These are phyloP conservation scores for Malurus elegans DNA, from an alignment of 2,113 vertebrate species.

Conservation along the genomic window DNA sequence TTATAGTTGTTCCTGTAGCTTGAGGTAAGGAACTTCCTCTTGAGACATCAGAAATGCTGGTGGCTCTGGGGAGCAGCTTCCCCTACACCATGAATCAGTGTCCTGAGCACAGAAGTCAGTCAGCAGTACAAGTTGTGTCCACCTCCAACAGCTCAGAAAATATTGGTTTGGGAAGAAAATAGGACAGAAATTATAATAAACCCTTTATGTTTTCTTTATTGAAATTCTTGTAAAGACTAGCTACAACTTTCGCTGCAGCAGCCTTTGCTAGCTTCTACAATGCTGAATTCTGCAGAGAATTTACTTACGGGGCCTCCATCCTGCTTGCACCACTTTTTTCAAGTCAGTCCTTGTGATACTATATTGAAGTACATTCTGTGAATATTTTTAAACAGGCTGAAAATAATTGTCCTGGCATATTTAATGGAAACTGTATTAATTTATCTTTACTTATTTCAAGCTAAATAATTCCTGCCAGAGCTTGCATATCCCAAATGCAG, in stretches of 20 bases:
- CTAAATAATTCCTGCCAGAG: conserved; percentile 8
- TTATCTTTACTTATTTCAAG: conserved; percentile 19
- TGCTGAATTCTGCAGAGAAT: not conserved
- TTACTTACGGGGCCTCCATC: accelerated
- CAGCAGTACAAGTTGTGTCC: accelerated
- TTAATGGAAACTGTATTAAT: conserved; percentile 49
- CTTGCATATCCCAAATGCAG: not conserved
- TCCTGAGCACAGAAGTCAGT: not conserved
- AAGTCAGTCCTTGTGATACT: not conserved
- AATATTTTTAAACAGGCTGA: conserved; percentile 6
- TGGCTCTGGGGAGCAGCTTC: not conserved
- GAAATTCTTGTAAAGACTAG: not conserved
- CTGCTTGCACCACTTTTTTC: not conserved
- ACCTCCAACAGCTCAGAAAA: not conserved
- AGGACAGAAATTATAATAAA: not conserved
- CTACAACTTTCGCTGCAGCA: not conserved
- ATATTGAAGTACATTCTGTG: not conserved
- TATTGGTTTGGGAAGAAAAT: not conserved
- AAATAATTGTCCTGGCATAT: conserved; percentile 45
- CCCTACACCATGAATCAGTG: accelerated
- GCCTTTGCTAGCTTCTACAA: not conserved
- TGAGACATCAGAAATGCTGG: not conserved
- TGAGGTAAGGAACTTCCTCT: not conserved
- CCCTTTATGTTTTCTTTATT: not conserved
- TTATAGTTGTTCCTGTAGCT: not conserved